Conservation (phyloP, 1,140 invertebrate species). For the Anastatus disparis region DNA sequence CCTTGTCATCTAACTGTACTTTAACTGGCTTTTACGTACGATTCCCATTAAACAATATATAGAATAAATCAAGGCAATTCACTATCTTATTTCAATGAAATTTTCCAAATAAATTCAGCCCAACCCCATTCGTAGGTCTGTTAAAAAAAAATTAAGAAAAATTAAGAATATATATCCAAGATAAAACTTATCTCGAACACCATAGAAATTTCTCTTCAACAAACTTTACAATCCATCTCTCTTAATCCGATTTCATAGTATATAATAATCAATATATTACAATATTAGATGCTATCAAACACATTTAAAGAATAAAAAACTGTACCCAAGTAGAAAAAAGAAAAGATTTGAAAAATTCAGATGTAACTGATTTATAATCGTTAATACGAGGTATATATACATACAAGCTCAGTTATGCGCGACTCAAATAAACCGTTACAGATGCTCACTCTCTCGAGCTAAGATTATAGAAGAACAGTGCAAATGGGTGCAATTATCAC, state of each 20-base stretch:
- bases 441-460: neutral
- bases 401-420: constrained; percentile 31
- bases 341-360: neutral
- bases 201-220: neutral
- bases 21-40: constrained; percentile 6
- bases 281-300: no score
- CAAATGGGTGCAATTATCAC: constrained; percentile 31
- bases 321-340: no score
- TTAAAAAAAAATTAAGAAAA: no score
- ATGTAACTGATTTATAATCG: constrained; percentile 24
- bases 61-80: neutral
- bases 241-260: neutral
- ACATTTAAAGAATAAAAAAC: no score
- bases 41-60: constrained; percentile 8
- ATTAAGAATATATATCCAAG: neutral
- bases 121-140: no score
- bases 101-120: no score
- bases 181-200: neutral
- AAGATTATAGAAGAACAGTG: constrained; percentile 15
- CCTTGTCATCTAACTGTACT: constrained; percentile 32
- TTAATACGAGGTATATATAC: neutral
- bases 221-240: neutral
- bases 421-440: constrained; percentile 34
- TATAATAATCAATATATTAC: no score
- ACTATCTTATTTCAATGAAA: neutral